Conservation (phyloP, 1,140 invertebrate genomes). For the Magallana gigas region DNA sequence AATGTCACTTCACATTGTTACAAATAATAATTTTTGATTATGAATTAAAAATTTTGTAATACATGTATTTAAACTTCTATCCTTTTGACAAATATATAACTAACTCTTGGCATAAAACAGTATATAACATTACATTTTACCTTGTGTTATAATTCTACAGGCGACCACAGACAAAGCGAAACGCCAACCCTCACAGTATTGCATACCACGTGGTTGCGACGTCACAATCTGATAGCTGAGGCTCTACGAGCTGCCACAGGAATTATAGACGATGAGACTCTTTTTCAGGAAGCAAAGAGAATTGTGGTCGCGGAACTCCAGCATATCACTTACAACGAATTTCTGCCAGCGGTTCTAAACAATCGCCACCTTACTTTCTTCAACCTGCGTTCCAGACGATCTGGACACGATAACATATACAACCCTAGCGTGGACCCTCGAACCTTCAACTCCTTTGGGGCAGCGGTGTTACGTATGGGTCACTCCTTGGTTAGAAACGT, state of each 20-base stretch:
- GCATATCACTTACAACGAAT: constrained; percentile 91
- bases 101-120: no score
- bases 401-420: constrained; percentile 56
- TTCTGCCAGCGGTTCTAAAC: constrained; percentile 82
- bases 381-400: constrained; percentile 81
- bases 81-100: no score
- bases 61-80: no score
- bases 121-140: no score
- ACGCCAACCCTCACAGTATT: constrained; percentile 86
- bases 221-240: constrained; percentile 94
- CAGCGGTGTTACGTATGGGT: constrained; percentile 48
- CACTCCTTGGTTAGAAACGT: constrained; percentile 48
- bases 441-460: constrained; percentile 44
- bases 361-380: not conserved
- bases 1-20: no score
- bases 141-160: constrained; percentile 41
- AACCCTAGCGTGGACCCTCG: constrained; percentile 40
- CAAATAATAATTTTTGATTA: no score
- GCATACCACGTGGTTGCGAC: constrained; percentile 96
- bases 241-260: constrained; percentile 86
- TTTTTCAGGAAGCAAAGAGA: constrained; percentile 91
- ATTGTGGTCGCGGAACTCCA: constrained; percentile 90
- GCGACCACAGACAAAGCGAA: constrained; percentile 64
- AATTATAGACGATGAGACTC: constrained; percentile 93
- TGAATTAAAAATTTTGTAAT: no score